phyloP scores from a whole-genome alignment of 2,113 vertebrate species.

The Zeus faber region DNA sequence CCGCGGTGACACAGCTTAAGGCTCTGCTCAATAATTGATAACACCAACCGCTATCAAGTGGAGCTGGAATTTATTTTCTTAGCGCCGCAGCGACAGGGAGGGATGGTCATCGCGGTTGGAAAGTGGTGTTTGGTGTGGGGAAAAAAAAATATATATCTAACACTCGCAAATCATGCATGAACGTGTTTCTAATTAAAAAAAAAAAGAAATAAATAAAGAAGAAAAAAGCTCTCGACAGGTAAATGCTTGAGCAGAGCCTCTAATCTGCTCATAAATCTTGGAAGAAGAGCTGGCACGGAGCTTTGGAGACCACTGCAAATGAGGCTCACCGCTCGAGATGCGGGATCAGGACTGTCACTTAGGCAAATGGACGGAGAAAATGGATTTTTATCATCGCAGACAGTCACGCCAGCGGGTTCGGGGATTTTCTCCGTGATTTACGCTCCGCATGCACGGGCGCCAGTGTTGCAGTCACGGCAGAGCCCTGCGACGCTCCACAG shows the following conservation, averaged over 20 bases:
- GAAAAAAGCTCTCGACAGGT: conserved; percentile 60
- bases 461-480: too few species aligned
- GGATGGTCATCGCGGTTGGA: conserved; percentile 47
- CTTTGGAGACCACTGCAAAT: not conserved
- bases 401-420: too few species aligned
- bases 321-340: not conserved
- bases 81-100: conserved; percentile 67
- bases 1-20: conserved; percentile 47
- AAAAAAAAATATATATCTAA: too few species aligned
- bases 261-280: conserved; percentile 79
- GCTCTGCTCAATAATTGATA: conserved; percentile 72
- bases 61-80: conserved; percentile 63
- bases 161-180: conserved; percentile 76
- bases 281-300: not conserved
- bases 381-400: too few species aligned
- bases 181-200: conserved; percentile 73
- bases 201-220: conserved; percentile 68
- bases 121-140: conserved; percentile 64
- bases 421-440: too few species aligned
- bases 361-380: too few species aligned
- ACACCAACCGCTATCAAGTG: conserved; percentile 40
- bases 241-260: conserved; percentile 71
- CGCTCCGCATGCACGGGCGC: too few species aligned
- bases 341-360: not conserved
- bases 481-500: too few species aligned